Base-by-base conservation (phyloP, 2,113 vertebrate species). In the Anser brachyrhynchus region DNA sequence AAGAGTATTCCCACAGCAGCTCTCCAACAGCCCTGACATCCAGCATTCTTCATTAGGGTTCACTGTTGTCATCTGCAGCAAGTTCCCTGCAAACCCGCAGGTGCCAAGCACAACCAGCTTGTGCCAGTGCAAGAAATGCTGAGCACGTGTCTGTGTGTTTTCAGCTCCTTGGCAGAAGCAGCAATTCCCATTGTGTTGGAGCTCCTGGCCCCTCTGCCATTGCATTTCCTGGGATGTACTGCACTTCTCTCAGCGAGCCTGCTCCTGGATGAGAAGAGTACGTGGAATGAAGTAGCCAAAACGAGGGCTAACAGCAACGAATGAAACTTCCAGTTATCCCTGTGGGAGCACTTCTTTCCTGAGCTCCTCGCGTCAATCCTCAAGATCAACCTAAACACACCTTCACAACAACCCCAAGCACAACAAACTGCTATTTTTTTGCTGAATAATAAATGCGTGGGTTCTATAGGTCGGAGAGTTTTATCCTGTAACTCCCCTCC, bases 171-270 rank as follows among this genome's bases (percentile, higher is more conserved):
- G 28, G 29, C 31, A 31, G 37, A 41, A 75, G 23, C 1, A 33
- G 44, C 44, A 23, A 10, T 17, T 76, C 29, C 66, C 3, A 1
- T 6, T 2, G 1, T 18, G 3, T 3, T 9, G 2, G 76, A 70
- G 41, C 5, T 78, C 66, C 74, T 52, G 37, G 39, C 22, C 19
- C 13, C n/a, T 81, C 37, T 78, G 4, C 11, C 73, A 10, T 5
- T 33, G 13, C 1, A 4, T 55, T 71, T 71, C 51, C 41, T 8
- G 25, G 43, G 39, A 37, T 13, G 46, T 18, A 2, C 4, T 64
- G 44, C 43, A 26, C 65, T 71, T 49, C 46, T 81, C 41, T 41
- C 52, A 13, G 14, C 7, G 23, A 8, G 46, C 7, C 21, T 92
- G 26, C 23, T n/a, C 33, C 4, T 5, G 11, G 31, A 13, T 2